Percentiles rank a stretch among this genome's conserved stretches.
phyloP scores from a whole-genome alignment of 2,888 invertebrate species.

The Zelleria hepariella region DNA sequence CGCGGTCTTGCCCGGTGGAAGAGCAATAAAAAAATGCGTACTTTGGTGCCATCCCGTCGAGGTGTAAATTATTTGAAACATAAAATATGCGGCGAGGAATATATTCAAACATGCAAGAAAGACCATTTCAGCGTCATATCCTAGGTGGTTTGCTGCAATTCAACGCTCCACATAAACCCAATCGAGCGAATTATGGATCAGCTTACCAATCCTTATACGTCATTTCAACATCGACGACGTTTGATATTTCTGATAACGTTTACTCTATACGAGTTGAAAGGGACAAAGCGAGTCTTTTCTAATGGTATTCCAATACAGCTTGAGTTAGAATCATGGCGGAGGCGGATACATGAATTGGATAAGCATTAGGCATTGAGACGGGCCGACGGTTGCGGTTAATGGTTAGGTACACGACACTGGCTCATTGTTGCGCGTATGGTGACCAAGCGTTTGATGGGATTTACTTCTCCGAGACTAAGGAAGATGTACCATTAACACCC shows the following conservation, averaged over 20 bases:
- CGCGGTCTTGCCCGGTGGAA: not conserved
- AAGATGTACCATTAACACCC: not conserved
- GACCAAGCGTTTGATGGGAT: not conserved
- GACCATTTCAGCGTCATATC: not conserved
- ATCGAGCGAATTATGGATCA: too few relatives aligned
- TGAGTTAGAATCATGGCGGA: constrained; percentile 8
- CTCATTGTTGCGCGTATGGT: not conserved
- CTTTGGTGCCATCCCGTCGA: too few relatives aligned
- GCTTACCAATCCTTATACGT: too few relatives aligned
- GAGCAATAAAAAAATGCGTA: not conserved
- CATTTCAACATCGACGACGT: not conserved
- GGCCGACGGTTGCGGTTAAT: constrained; percentile 21
- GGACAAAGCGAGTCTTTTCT: not conserved
- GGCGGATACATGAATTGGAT: constrained; percentile 12
- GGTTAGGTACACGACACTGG: constrained; percentile 11
- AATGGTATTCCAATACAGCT: not conserved
- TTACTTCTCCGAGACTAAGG: not conserved
- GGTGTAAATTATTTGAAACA: too few relatives aligned
- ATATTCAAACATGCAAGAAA: too few relatives aligned
- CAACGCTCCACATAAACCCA: not conserved
- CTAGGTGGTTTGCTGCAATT: not conserved
- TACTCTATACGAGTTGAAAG: not conserved
- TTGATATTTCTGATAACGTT: not conserved
- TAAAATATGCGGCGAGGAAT: too few relatives aligned
- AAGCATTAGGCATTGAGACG: constrained; percentile 6